These are phyloP conservation scores for Silurus asotus DNA, from an alignment of 2,113 vertebrate species.

Conservation along the genomic window DNA sequence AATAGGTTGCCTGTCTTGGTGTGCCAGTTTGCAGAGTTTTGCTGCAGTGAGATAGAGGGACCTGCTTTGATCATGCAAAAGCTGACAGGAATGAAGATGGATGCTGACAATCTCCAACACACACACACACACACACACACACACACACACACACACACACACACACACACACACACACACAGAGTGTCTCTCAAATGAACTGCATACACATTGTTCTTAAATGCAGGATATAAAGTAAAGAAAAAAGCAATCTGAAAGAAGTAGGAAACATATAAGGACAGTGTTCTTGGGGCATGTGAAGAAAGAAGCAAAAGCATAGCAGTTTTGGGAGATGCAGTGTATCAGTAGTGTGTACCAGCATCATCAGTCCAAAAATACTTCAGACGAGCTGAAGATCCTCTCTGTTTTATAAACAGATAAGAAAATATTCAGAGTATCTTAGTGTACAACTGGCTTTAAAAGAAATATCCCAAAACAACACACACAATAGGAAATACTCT, in stretches of 20 bases:
- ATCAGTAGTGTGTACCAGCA: constrained; percentile 24
- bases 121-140: constrained; percentile 32
- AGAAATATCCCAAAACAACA: constrained; percentile 6
- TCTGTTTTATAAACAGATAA: background rate
- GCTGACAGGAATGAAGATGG: constrained; percentile 29
- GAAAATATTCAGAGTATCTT: background rate
- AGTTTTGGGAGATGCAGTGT: background rate
- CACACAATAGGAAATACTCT: background rate
- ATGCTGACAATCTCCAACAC: constrained; percentile 23
- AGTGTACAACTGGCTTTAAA: background rate
- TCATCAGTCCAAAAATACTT: constrained; percentile 29
- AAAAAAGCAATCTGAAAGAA: background rate
- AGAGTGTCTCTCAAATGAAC: background rate
- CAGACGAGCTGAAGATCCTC: background rate
- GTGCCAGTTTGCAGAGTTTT: constrained; percentile 15
- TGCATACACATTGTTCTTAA: constrained; percentile 8
- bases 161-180: background rate
- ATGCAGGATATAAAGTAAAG: constrained; percentile 21
- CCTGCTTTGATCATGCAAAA: constrained; percentile 35
- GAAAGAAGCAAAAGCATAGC: constrained; percentile 6
- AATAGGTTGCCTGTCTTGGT: constrained; percentile 35
- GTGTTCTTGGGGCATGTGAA: constrained; percentile 6
- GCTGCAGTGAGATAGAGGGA: constrained; percentile 37
- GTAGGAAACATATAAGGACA: constrained; percentile 7
- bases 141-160: constrained; percentile 1